phyloP scores from a whole-genome alignment of 2,113 vertebrate genomes.

The Amblyornis subalaris region DNA sequence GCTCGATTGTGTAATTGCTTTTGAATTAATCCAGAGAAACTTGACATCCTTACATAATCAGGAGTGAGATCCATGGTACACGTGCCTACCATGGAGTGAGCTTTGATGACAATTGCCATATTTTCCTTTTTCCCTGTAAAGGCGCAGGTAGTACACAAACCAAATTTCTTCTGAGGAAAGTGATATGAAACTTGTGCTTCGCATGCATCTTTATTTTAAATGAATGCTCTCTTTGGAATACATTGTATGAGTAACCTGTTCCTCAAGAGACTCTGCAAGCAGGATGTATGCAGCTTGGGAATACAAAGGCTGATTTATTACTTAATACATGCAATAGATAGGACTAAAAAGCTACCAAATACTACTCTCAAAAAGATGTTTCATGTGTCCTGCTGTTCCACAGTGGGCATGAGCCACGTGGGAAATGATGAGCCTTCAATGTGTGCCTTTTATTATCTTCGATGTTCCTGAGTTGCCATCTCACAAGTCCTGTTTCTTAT shows the following conservation, averaged over 20 bases:
- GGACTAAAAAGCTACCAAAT: not conserved
- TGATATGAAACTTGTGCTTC: not conserved
- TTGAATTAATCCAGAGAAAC: not conserved
- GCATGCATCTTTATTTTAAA: not conserved
- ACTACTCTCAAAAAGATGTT: not conserved
- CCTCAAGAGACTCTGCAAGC: not conserved
- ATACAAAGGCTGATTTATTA: not conserved
- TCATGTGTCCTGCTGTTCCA: not conserved
- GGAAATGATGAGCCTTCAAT: accelerated
- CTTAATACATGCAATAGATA: not conserved
- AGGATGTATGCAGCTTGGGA: not conserved
- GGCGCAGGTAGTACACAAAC: not conserved
- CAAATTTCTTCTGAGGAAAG: not conserved
- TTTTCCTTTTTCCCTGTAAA: not conserved
- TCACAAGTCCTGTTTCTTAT: not conserved
- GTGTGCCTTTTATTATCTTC: not conserved
- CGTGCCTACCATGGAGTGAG: not conserved
- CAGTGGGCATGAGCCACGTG: accelerated
- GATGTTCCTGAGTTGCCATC: not conserved
- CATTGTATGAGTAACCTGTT: not conserved
- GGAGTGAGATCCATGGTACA: not conserved
- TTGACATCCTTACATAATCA: not conserved
- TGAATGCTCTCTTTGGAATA: not conserved
- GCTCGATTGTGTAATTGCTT: not conserved
- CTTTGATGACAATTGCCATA: accelerated